Base-by-base conservation (phyloP, 2,113 vertebrate species). In the Mobula birostris region DNA sequence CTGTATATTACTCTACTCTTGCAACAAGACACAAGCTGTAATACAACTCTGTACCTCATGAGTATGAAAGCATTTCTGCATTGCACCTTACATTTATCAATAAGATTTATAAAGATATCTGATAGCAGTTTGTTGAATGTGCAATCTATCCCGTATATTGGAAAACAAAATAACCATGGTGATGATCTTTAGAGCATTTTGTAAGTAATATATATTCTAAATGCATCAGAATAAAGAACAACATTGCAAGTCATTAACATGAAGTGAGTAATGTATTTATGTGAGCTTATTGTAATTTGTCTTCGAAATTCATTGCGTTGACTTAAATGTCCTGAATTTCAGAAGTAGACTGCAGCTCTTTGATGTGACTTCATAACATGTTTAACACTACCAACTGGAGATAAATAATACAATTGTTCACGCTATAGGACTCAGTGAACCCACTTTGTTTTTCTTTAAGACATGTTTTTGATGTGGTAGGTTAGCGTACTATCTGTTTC, bases 11-110 rank as follows among this genome's bases (percentile, higher is more conserved):
- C 74, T 21, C 70, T 93, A 76, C n/a, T 93, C 66, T 56, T 74
- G 70, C 68, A 93, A 56, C 32, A 93, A 68, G 87, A 66, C 24
- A 56, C 9, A 27, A 93, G 36, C 36, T 93, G 91, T 76, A 93
- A 93, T 93, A 32, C 70, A 93, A 48, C 68, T 93, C 19, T 93
- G 9, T 93, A 74, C 74, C 91, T 93, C 91, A 93, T 93, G 74
- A 76, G 70, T 56, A 70, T 72, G 91, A 93, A 74, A 93, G 91
- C 68, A 74, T 93, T 92, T 74, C 70, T 48, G 3, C 70, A 72
- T 70, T 56, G 19, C 70, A 40, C 19, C 27, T 40, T 14, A 74
- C 70, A 40, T 93, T 93, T 93, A 76, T 93, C 66, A 74, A 74
- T 70, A 93, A 74, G 70, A 93, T 93, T 93, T 93, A 93, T 93